Evolutionary conservation across 2,797 vertebrate species (phyloP).

Genomic region (Hyperoplus lanceolatus): DNA sequence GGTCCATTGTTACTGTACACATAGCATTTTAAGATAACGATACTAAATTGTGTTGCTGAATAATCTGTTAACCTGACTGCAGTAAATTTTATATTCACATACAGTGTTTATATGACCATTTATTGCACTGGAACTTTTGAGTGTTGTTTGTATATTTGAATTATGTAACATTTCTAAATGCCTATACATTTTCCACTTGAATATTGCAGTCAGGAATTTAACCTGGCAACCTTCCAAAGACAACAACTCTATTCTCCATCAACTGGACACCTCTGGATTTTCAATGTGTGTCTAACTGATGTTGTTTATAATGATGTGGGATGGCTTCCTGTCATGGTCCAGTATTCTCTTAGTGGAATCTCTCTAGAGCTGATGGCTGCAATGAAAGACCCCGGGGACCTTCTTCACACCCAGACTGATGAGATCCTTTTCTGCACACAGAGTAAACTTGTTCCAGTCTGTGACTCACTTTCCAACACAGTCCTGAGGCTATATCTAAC

Average conservation of each 20-base stretch:
- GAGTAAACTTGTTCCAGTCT: conserved; percentile 9
- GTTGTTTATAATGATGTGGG: neutral
- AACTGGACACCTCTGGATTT: neutral
- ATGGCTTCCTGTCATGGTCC: neutral
- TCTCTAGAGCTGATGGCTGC: neutral
- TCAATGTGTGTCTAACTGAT: neutral
- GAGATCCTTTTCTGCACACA: neutral
- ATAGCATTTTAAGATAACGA: no score
- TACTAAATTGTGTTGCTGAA: no score
- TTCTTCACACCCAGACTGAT: neutral
- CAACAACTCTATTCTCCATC: neutral
- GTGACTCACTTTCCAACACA: conserved; percentile 49
- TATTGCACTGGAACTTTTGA: no score
- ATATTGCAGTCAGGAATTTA: neutral
- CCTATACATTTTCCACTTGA: rapidly evolving
- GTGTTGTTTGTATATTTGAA: no score
- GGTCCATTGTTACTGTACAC: no score
- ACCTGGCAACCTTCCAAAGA: neutral
- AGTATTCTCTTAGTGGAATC: conserved; percentile 5
- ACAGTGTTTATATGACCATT: no score
- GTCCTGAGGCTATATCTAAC: conserved; percentile 20
- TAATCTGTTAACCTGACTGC: no score
- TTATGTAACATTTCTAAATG: neutral
- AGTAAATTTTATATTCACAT: no score
- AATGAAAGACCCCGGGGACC: neutral